phyloP scores from a whole-genome alignment of 2,797 vertebrate genomes.

The Pitangus sulphuratus region DNA sequence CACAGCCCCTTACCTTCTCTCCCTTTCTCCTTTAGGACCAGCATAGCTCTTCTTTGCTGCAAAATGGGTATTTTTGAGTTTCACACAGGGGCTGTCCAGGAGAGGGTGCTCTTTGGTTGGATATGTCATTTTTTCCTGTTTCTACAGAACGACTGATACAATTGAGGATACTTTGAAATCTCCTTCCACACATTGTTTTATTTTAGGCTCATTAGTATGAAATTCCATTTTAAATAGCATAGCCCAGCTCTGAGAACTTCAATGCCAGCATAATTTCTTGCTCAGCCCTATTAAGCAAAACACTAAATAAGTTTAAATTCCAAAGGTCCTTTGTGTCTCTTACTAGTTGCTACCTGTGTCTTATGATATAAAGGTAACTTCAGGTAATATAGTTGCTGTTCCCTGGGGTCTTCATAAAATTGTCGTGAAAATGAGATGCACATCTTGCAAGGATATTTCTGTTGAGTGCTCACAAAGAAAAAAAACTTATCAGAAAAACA shows the following conservation, averaged over 20 bases:
- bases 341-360: conserved; percentile 45
- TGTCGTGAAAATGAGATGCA: not conserved
- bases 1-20: not conserved
- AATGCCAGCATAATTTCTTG: conserved; percentile 54
- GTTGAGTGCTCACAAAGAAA: not conserved
- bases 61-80: not conserved
- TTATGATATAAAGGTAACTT: conserved; percentile 60
- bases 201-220: conserved; percentile 77
- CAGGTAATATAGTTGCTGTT: conserved; percentile 45
- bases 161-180: conserved; percentile 68
- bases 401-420: not conserved
- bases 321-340: conserved; percentile 48
- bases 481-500: not conserved
- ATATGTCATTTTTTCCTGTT: conserved; percentile 23
- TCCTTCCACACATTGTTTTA: conserved; percentile 70
- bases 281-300: conserved; percentile 39
- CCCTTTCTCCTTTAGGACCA: not conserved
- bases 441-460: not conserved
- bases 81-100: conserved; percentile 10
- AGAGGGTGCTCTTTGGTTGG: conserved; percentile 74
- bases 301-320: conserved; percentile 69
- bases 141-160: not conserved
- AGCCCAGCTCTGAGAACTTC: conserved; percentile 68
- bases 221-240: conserved; percentile 73
- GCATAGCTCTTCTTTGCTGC: not conserved